Base-by-base conservation (phyloP, 2,797 vertebrate species). In the Peromyscus nudipes region DNA sequence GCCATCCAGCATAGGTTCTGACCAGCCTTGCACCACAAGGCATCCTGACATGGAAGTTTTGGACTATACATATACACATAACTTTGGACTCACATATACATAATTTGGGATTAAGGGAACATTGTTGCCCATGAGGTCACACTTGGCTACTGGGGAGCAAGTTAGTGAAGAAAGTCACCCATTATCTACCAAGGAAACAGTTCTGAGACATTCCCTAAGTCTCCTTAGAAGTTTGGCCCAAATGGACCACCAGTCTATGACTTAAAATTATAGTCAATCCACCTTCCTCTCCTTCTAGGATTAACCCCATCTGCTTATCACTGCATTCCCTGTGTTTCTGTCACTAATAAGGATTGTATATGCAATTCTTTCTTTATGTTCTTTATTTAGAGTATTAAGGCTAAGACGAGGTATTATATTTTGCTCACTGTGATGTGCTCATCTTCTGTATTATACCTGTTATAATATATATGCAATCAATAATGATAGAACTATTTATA, bases 31-130 rank as follows among this genome's bases (percentile, higher is more conserved):
- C 4, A 4, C 4, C 9, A 9, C 19, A 52, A 43, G 19, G 11
- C 0, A 4, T n/a, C 3, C 49, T 83, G 27, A 69, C 1, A 9
- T 37, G 64, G 6, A 31, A n/a, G 2, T 10, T 19, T 7, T 19
- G 25, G 29, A 57, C 65, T 69, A 52, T 11, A 27, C 13, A 52
- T 52, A 17, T 27, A 27, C 46, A n/a, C 4, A 27, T 23, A 27
- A 40, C 6, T 12, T 6, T 19, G 52, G 34, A 49, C 46, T 64
- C 40, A 81, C 27, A 21, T 10, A 25, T 0, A 7, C 12, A 2
- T 55, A 80, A 27, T 12, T 60, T 73, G 25, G 12, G 10, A 40
- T 1, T 31, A 27, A 43, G 14, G 49, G 16, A 34, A 69, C 6
- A 25, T 73, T 80, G 52, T 7, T 29, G 27, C 12, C 40, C 16